Percentiles rank a stretch among this genome's conserved stretches.
Conservation (phyloP, 2,797 vertebrate species). For the Rhinella marina region DNA sequence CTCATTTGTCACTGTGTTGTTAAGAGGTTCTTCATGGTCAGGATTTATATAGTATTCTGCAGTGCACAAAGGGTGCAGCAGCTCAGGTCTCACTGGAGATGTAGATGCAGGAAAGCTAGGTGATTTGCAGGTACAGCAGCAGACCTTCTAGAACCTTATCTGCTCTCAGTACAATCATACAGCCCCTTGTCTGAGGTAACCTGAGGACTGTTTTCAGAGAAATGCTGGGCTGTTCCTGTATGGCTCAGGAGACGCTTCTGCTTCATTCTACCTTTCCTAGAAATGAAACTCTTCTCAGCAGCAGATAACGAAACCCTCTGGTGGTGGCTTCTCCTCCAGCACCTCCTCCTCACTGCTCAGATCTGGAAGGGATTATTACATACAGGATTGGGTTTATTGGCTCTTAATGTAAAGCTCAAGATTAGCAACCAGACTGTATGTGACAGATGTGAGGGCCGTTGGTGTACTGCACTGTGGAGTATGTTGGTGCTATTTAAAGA, state of each 20-base stretch:
- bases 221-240: conserved; percentile 2
- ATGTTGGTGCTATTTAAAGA: not conserved
- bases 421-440: too few relatives aligned
- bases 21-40: too few relatives aligned
- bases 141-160: not conserved
- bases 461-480: not conserved
- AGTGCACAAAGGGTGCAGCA: too few relatives aligned
- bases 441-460: too few relatives aligned
- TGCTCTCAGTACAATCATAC: not conserved
- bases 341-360: too few relatives aligned
- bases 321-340: not conserved
- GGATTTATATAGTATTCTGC: not conserved
- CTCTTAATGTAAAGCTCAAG: too few relatives aligned
- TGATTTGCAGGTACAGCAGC: not conserved
- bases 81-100: not conserved
- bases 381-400: not conserved
- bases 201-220: not conserved
- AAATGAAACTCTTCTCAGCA: not conserved
- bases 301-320: not conserved
- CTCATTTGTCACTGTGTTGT: too few relatives aligned
- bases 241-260: too few relatives aligned
- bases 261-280: conserved; percentile 9
- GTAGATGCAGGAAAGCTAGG: not conserved
- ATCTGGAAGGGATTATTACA: not conserved
- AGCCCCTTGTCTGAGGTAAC: not conserved